Evolutionary conservation across 2,113 vertebrate genomes (phyloP).

Genomic region (Chionis minor): DNA sequence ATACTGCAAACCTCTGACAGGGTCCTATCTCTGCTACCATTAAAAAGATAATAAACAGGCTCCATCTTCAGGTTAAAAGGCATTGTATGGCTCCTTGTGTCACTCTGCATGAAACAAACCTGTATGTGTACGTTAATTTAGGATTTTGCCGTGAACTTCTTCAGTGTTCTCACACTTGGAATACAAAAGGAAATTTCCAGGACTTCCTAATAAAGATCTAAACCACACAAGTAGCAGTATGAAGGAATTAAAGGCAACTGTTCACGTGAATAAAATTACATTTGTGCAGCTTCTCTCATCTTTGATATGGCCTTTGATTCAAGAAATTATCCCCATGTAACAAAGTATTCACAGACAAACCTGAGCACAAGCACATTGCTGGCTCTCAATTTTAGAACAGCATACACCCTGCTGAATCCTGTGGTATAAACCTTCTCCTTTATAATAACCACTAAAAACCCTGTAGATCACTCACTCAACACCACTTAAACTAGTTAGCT

Average conservation of each 20-base stretch:
- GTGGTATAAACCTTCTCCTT: neutral
- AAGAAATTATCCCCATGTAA: neutral
- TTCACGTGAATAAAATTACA: neutral
- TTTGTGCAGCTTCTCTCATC: neutral
- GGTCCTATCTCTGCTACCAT: neutral
- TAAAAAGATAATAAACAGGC: neutral
- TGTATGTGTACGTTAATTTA: neutral
- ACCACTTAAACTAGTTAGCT: neutral
- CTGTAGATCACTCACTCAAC: neutral
- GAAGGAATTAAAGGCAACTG: neutral
- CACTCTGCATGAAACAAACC: neutral
- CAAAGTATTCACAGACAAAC: neutral
- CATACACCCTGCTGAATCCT: neutral
- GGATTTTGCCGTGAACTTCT: neutral
- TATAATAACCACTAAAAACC: neutral
- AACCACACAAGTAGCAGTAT: neutral
- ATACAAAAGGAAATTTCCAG: neutral
- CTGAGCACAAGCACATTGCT: neutral
- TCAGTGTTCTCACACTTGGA: neutral
- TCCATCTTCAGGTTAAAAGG: neutral
- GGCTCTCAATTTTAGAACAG: neutral
- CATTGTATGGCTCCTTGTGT: neutral
- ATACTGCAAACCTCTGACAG: neutral
- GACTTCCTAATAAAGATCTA: neutral
- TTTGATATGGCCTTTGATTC: neutral